phyloP scores from a whole-genome alignment of 2,113 vertebrate species.

The Falco punctatus region DNA sequence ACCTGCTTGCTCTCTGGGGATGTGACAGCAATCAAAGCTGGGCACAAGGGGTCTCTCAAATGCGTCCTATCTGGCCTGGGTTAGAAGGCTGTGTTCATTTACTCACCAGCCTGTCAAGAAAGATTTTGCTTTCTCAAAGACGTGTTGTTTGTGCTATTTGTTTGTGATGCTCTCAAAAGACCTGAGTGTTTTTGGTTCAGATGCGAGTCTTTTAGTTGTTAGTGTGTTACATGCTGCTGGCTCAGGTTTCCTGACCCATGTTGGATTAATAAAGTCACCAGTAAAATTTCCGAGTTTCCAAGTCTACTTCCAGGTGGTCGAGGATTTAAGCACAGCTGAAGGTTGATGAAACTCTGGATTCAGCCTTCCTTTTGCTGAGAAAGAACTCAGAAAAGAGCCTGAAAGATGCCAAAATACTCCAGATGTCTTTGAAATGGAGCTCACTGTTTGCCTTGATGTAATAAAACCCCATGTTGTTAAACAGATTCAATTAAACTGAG shows the following conservation, averaged over 20 bases:
- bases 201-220: neutral
- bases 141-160: fast-evolving
- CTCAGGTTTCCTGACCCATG: neutral
- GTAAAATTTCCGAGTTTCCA: neutral
- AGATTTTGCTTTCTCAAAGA: neutral
- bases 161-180: neutral
- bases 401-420: neutral
- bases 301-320: neutral
- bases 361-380: neutral
- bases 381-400: neutral
- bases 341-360: neutral
- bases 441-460: neutral
- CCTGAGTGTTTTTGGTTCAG: neutral
- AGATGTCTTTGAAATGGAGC: neutral
- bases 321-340: neutral
- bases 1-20: neutral
- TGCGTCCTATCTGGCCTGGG: fast-evolving
- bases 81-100: neutral
- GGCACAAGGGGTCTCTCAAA: neutral
- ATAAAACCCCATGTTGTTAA: neutral
- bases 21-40: neutral
- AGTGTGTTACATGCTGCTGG: neutral
- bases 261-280: neutral
- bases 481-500: neutral
- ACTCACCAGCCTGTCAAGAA: neutral